A percentile compares a stretch with the other conserved stretches of the same genome.
These are phyloP conservation scores for Dermatophagoides farinae DNA, from an alignment of 1,140 invertebrate genomes.

Conservation along the genomic window DNA sequence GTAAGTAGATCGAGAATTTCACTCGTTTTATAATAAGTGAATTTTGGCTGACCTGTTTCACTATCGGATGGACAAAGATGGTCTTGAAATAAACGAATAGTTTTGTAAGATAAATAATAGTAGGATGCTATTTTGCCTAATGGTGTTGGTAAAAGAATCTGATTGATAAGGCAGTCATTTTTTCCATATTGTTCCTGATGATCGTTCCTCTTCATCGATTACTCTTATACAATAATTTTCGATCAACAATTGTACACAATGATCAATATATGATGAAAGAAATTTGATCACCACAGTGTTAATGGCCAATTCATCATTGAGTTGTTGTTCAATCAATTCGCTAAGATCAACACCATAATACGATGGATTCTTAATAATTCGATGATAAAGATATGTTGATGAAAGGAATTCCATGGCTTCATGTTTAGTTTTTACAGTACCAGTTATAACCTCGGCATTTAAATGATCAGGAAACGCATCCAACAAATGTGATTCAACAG, in stretches of 20 bases:
- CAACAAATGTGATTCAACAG: slow-evolving; percentile 84
- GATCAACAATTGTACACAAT: slow-evolving; percentile 44
- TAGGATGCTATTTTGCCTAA: slow-evolving; percentile 83
- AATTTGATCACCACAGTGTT: slow-evolving; percentile 43
- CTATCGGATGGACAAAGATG: slow-evolving; percentile 32
- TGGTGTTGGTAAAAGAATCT: slow-evolving; percentile 49
- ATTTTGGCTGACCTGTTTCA: slow-evolving; percentile 43
- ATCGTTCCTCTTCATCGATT: slow-evolving; percentile 30
- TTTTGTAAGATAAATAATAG: slow-evolving; percentile 88
- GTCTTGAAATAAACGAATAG: slow-evolving; percentile 59
- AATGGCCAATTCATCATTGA: slow-evolving; percentile 36
- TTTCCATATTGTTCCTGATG: slow-evolving; percentile 22
- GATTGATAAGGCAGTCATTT: slow-evolving; percentile 23
- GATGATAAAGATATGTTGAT: slow-evolving; percentile 92
- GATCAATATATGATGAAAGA: slow-evolving; percentile 47
- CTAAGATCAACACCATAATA: slow-evolving; percentile 24
- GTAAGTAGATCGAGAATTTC: slow-evolving; percentile 45
- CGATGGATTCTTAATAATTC: slow-evolving; percentile 75
- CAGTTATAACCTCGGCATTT: slow-evolving; percentile 89
- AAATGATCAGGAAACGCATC: slow-evolving; percentile 83
- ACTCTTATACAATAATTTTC: slow-evolving; percentile 48
- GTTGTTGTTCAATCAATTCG: slow-evolving; percentile 20
- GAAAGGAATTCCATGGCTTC: slow-evolving; percentile 90
- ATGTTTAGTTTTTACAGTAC: slow-evolving; percentile 75
- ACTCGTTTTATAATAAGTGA: slow-evolving; percentile 24